Percentiles rank a stretch among this genome's conserved stretches.
phyloP scores from a whole-genome alignment of 2,113 vertebrate species.

The Leucoraja erinaceus region DNA sequence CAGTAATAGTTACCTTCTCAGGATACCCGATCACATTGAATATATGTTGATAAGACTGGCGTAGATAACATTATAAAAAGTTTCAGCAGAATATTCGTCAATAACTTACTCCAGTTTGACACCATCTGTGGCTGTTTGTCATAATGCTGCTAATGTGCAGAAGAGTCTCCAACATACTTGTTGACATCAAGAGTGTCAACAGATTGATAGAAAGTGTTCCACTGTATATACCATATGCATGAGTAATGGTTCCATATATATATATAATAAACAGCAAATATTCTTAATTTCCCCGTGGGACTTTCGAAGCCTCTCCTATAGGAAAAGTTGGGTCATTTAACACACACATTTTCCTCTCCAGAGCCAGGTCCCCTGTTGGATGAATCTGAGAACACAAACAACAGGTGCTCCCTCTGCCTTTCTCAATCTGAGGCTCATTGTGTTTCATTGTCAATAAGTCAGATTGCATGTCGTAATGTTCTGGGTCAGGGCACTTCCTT shows the following conservation, averaged over 20 bases:
- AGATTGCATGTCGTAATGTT: neutral
- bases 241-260: slow-evolving; percentile 16
- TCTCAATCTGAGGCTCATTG: too few species aligned
- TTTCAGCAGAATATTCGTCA: neutral
- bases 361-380: neutral
- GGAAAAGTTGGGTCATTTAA: neutral
- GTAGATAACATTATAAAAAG: neutral
- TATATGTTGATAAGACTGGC: neutral
- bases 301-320: neutral
- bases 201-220: slow-evolving; percentile 3
- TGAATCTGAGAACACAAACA: neutral
- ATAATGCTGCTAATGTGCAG: neutral
- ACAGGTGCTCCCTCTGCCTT: neutral
- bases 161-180: neutral
- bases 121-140: neutral
- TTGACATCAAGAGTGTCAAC: neutral
- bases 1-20: too few species aligned
- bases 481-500: too few species aligned
- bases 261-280: neutral
- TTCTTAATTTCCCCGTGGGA: neutral
- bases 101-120: neutral
- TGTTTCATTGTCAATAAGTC: neutral
- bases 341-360: neutral
- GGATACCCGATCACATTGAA: neutral
- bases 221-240: neutral